Percentiles rank a stretch among this genome's conserved stretches.
phyloP scores from a whole-genome alignment of 2,797 vertebrate genomes.

The Erethizon dorsatum region DNA sequence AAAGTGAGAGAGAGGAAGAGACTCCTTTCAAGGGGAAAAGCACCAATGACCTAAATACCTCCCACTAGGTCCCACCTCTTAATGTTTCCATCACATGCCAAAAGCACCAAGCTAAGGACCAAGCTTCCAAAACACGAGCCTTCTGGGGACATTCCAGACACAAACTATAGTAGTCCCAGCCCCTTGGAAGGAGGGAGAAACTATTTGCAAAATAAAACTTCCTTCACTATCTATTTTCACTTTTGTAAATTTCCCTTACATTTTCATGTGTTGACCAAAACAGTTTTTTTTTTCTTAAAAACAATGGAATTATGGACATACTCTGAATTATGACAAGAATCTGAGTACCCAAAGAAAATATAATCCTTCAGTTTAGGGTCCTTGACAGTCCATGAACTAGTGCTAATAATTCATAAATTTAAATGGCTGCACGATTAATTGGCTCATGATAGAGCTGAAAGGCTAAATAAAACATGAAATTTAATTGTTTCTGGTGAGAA shows the following conservation, averaged over 20 bases:
- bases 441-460: neutral
- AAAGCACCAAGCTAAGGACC: neutral
- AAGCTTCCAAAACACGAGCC: neutral
- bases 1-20: neutral
- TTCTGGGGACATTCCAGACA: neutral
- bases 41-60: neutral
- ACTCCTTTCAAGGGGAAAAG: neutral
- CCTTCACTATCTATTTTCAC: neutral
- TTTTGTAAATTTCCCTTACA: constrained; percentile 13
- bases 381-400: neutral
- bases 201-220: neutral
- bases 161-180: neutral
- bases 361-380: neutral
- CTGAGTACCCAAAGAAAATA: neutral
- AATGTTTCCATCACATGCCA: neutral
- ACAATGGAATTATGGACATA: neutral
- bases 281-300: neutral
- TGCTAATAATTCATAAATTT: constrained; percentile 9
- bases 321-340: neutral
- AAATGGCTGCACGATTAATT: neutral
- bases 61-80: neutral
- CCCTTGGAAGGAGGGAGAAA: neutral
- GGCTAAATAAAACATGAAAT: constrained; percentile 52
- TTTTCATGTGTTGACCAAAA: constrained; percentile 17
- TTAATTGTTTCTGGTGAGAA: constrained; percentile 36